phyloP scores from a whole-genome alignment of 1,140 invertebrate genomes.

The Papilio polytes region DNA sequence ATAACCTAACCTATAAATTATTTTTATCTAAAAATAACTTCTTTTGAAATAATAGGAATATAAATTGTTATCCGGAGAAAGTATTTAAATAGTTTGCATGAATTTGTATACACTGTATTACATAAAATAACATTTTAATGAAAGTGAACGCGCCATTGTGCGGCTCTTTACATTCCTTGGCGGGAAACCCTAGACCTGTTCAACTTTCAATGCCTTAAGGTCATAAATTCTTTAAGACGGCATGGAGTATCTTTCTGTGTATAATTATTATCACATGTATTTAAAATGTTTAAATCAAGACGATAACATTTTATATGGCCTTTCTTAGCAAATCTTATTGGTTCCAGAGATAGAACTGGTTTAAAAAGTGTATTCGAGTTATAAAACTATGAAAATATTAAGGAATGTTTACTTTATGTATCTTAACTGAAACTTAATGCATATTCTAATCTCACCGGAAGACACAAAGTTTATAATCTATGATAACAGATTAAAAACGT shows the following conservation, averaged over 20 bases:
- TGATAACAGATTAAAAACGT: too few relatives aligned
- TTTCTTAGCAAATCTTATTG: background rate
- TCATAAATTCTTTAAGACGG: background rate
- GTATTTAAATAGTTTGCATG: background rate
- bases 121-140: background rate
- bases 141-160: constrained; percentile 2
- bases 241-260: background rate
- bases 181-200: constrained; percentile 18
- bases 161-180: background rate
- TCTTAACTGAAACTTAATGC: background rate
- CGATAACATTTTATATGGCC: too few relatives aligned
- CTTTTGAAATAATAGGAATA: too few relatives aligned
- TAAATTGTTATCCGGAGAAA: background rate
- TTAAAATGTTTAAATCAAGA: background rate
- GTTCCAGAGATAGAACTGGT: background rate
- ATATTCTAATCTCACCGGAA: constrained; percentile 5
- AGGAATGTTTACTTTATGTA: background rate
- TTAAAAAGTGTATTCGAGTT: background rate
- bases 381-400: background rate
- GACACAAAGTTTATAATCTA: background rate
- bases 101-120: background rate
- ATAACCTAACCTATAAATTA: too few relatives aligned
- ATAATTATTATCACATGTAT: too few relatives aligned
- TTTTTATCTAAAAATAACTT: too few relatives aligned
- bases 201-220: constrained; percentile 5